Conservation (phyloP, 2,113 vertebrate species). For the Actenoides hombroni region DNA sequence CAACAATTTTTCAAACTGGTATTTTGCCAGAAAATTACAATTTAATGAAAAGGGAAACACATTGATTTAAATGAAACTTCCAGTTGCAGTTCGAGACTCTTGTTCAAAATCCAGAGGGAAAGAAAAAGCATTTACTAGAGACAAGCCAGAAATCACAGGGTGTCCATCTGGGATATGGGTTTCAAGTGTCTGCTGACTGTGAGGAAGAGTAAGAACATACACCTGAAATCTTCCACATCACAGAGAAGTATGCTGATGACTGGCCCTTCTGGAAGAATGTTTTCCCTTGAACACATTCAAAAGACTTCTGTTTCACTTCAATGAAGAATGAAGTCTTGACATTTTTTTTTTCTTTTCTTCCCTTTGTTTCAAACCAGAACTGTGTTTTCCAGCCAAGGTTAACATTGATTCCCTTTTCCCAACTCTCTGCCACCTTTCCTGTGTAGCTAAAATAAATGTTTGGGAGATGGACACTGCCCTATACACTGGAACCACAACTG, state of each 20-base stretch:
- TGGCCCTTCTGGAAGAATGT: not conserved
- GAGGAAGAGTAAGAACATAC: not conserved
- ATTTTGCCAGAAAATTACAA: not conserved
- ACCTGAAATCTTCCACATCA: not conserved
- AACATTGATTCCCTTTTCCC: not conserved
- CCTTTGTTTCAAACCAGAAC: not conserved
- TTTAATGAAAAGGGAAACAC: constrained; percentile 19
- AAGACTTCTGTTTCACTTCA: not conserved
- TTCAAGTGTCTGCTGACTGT: not conserved
- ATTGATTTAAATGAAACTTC: not conserved
- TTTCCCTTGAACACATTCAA: not conserved
- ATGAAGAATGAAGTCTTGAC: not conserved
- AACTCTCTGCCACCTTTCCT: not conserved
- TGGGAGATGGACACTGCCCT: not conserved
- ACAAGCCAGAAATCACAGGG: not conserved
- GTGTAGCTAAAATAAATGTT: not conserved
- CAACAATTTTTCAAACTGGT: not conserved
- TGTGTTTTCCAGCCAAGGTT: not conserved
- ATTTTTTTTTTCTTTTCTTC: not conserved
- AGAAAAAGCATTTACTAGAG: not conserved
- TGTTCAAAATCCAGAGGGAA: not conserved
- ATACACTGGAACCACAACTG: not conserved
- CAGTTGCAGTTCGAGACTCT: not conserved
- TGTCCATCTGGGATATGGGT: not conserved
- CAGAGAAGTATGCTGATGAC: not conserved